Evolutionary conservation across 1,140 invertebrate genomes (phyloP).

Genomic region (Zaprionus ornatus): DNA sequence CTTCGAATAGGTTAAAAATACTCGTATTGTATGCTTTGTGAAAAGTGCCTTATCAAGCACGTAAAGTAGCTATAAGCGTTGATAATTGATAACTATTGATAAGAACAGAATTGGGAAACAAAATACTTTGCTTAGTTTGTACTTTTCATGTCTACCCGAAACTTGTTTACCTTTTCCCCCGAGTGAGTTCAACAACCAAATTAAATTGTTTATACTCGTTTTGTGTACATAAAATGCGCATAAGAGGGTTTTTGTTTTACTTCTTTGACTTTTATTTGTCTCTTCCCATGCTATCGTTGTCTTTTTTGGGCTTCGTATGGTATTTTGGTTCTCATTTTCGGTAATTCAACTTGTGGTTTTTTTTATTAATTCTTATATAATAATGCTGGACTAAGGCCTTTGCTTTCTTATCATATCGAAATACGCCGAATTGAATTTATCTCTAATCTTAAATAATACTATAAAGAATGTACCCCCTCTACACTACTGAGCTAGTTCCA

Average conservation of each 20-base stretch:
- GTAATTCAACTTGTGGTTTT: neutral
- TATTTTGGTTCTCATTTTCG: neutral
- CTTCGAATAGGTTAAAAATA: neutral
- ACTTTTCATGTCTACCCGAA: neutral
- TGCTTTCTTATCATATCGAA: neutral
- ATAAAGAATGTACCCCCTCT: neutral
- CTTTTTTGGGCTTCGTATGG: neutral
- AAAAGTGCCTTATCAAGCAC: neutral
- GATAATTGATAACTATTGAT: slow-evolving; percentile 1
- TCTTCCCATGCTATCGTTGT: neutral
- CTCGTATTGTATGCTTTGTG: neutral
- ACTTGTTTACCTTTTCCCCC: neutral
- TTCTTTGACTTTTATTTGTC: neutral
- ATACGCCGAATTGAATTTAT: neutral
- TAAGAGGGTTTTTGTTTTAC: neutral
- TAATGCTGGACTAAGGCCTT: neutral
- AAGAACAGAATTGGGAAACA: neutral
- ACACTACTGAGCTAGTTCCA: neutral
- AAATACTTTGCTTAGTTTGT: neutral
- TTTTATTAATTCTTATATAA: neutral
- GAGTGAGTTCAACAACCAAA: slow-evolving; percentile 1
- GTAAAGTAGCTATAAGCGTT: neutral
- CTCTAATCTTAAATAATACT: neutral
- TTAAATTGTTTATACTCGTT: neutral
- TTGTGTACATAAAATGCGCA: neutral